Conservation (phyloP, 2,888 invertebrate genomes). For the Elegia similella region DNA sequence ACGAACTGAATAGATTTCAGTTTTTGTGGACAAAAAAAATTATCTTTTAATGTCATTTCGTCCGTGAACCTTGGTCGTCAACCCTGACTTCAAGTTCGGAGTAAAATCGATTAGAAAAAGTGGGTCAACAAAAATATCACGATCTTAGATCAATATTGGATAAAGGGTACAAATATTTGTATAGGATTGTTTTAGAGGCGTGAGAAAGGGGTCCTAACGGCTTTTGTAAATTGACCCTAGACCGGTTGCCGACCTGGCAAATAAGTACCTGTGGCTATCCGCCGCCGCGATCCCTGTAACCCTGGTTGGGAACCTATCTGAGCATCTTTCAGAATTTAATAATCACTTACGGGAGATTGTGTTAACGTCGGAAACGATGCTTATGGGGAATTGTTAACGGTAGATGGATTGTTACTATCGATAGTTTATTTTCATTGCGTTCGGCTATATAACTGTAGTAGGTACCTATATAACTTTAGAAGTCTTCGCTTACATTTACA, state of each 20-base stretch:
- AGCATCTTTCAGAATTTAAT: constrained; percentile 14
- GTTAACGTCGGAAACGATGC: constrained; percentile 7
- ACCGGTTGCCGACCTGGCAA: constrained; percentile 31
- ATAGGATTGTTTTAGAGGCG: constrained; percentile 31
- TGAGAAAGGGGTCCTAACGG: constrained; percentile 41
- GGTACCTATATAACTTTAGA: neutral
- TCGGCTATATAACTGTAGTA: neutral
- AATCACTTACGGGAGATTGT: constrained; percentile 14
- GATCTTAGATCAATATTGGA: constrained; percentile 15
- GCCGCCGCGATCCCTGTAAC: constrained; percentile 21
- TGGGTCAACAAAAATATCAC: constrained; percentile 13
- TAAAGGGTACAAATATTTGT: constrained; percentile 16
- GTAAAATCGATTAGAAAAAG: constrained; percentile 6
- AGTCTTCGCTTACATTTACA: too few species aligned
- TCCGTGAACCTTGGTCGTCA: constrained; percentile 6
- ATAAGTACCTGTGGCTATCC: constrained; percentile 27
- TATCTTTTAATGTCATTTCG: neutral
- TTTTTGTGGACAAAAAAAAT: neutral
- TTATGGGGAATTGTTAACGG: constrained; percentile 9
- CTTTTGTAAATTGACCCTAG: constrained; percentile 37
- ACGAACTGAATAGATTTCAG: neutral
- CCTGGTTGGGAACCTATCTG: constrained; percentile 18
- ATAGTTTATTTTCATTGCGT: neutral
- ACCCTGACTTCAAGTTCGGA: constrained; percentile 5
- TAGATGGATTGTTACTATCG: neutral